Evolutionary conservation across 2,888 invertebrate genomes (phyloP), one percentile per base, ranked within the genome.

Genomic region (Volucella bombylans): DNA sequence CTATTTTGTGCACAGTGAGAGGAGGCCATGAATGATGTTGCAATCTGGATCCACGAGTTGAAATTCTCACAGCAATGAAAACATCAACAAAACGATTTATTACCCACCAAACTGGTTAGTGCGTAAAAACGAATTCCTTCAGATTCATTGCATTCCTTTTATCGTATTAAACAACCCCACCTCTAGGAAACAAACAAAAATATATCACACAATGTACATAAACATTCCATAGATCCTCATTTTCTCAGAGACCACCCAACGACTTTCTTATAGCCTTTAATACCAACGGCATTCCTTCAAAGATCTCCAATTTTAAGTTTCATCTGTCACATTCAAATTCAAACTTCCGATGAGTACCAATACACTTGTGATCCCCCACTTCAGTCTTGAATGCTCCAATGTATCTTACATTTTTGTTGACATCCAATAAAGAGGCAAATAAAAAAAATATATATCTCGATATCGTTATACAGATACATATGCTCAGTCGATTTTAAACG

Each of bases 401-500:
- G 31, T 31, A 31, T 31, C n/a, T 39, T 49, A 59, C 18, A 69
- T 59, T 50, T 59, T 59, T 50, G 59, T 71, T 71, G 59, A 50
- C 61, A 43, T 62, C 43, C 43, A 71, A 62, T 47, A 54, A 47
- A 10, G 38, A 52, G 41, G 43, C 41, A 52, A 41, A 61, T 61
- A 61, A 49, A 49, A 23, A 23, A 23, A 23, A 23, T 23, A 23
- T 3, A 18, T 47, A 15, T 39, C 39, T 61, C 61, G 71, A 72
- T 62, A 72, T 72, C 62, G 62, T 62, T 72, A 72, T 38, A 38
- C 72, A 72, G 62, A 54, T 45, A 47, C 31, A 31, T 31, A 31
- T 31, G 6, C 31, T 6, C 31, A 43, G 11, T 23, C 38, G 23
- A 31, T 62, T 54, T 14, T 45, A 61, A 69, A 69, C 15, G 61